Evolutionary conservation across 2,113 vertebrate species (phyloP).

Genomic region (Sardina pilchardus): DNA sequence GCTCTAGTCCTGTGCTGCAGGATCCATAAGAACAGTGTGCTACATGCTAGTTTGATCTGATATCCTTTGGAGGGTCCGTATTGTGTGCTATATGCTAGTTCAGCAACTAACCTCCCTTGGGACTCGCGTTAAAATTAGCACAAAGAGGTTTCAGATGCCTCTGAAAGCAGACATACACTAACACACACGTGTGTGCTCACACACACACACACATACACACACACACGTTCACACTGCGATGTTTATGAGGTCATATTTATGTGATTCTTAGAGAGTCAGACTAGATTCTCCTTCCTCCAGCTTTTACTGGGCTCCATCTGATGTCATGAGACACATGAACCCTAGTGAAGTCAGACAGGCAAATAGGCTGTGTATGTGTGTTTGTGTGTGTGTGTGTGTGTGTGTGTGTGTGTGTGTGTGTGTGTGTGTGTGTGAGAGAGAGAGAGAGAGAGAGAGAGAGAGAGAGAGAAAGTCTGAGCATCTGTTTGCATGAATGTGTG

Average conservation of each 20-base stretch:
- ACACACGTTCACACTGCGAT: not conserved
- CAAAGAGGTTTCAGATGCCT: not conserved
- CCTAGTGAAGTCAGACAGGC: not conserved
- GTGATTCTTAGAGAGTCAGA: not conserved
- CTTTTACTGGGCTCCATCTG: not conserved
- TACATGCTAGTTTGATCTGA: not conserved
- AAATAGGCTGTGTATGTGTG: not conserved
- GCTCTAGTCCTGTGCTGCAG: not conserved
- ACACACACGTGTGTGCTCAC: not conserved
- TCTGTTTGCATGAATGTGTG: not conserved
- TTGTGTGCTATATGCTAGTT: not conserved
- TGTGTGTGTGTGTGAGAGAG: too few species aligned
- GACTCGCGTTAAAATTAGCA: not conserved
- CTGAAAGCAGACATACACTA: not conserved
- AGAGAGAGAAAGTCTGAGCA: not conserved
- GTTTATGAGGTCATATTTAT: not conserved
- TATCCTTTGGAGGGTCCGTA: not conserved
- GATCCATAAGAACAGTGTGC: not conserved
- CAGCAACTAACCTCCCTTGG: too few species aligned
- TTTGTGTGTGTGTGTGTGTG: not conserved
- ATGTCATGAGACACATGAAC: not conserved
- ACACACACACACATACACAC: not conserved
- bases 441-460: not conserved
- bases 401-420: not conserved
- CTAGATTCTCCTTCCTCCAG: not conserved